Base-by-base conservation (phyloP, 2,888 invertebrate genomes). In the Temnothorax ravouxi region DNA sequence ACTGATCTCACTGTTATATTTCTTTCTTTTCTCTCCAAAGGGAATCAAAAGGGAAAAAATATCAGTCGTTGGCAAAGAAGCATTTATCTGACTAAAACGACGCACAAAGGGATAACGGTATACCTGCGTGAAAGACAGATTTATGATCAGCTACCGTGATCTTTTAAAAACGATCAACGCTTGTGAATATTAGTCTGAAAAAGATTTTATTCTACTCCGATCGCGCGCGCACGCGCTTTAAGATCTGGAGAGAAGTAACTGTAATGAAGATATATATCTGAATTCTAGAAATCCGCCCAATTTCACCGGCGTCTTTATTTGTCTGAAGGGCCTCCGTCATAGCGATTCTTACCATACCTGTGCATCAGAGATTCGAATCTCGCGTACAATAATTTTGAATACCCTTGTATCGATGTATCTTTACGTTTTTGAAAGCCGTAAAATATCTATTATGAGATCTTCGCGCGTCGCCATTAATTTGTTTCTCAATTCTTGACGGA, bases 51-150 rank as follows among this genome's bases (percentile, higher is more conserved):
- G 18, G 9, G 9, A 71, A 71, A 74, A 83, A 44, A 29, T 44
- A 84, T 82, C 67, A 66, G 71, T 64, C 50, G 84, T 87, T 85
- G 79, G 59, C 85, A 83, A 87, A 87, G 74, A 64, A 56, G 54
- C 66, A 84, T 34, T 80, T 74, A 80, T 64, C 81, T 80, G 50
- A n/a, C 5, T 54, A 69, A 77, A 54, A 47, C 25, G 69, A 82
- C 80, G 79, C 80, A 84, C 77, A 80, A 89, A 91, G 86, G 88
- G 67, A 76, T 90, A 91, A 91, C 90, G 90, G 91, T 88, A 86
- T 61, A 86, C 61, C 86, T 76, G 86, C 84, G 66, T 88, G 88
- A 89, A 89, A 85, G 67, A 64, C 72, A 88, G 88, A 91, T 91
- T 91, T 91, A 91, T 84, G 84, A 21, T 84, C 52, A 34, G 88